These are phyloP conservation scores for Protophormia terraenovae DNA, from an alignment of 2,888 invertebrate species.

Conservation along the genomic window DNA sequence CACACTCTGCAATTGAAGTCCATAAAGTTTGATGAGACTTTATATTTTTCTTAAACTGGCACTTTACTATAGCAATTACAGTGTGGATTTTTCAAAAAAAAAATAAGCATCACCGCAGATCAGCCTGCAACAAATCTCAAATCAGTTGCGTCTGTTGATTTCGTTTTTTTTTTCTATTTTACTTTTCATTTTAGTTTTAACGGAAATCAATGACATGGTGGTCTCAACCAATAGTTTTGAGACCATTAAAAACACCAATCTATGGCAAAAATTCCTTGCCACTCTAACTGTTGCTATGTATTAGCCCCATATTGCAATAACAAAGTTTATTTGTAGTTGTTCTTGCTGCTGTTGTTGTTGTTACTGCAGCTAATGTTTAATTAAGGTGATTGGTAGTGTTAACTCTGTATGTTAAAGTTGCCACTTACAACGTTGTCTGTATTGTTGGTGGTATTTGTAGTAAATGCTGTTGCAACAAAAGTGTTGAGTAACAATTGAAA, in stretches of 20 bases:
- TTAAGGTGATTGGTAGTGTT: constrained; percentile 70
- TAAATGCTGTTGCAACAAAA: constrained; percentile 48
- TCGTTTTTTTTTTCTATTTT: constrained; percentile 11
- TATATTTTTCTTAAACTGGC: constrained; percentile 29
- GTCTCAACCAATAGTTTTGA: constrained; percentile 51
- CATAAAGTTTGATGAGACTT: constrained; percentile 62
- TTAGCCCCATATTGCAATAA: constrained; percentile 30
- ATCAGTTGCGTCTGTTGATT: constrained; percentile 37
- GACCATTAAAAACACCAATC: constrained; percentile 70
- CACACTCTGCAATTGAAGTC: constrained; percentile 24
- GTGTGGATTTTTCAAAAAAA: background rate
- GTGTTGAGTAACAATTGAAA: constrained; percentile 66
- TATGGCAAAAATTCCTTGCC: constrained; percentile 69
- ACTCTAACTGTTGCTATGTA: constrained; percentile 41
- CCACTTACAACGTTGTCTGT: constrained; percentile 42
- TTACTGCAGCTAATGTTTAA: constrained; percentile 69
- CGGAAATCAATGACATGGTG: constrained; percentile 65
- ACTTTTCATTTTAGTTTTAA: constrained; percentile 38
- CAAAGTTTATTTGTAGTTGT: constrained; percentile 36
- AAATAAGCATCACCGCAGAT: constrained; percentile 31
- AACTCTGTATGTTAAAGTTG: constrained; percentile 56
- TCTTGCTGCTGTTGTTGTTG: constrained; percentile 42
- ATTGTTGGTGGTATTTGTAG: constrained; percentile 7
- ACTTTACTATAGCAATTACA: constrained; percentile 55
- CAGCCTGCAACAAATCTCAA: constrained; percentile 30